Conservation (phyloP, 2,888 invertebrate genomes). For the Heliothis peltigera region DNA sequence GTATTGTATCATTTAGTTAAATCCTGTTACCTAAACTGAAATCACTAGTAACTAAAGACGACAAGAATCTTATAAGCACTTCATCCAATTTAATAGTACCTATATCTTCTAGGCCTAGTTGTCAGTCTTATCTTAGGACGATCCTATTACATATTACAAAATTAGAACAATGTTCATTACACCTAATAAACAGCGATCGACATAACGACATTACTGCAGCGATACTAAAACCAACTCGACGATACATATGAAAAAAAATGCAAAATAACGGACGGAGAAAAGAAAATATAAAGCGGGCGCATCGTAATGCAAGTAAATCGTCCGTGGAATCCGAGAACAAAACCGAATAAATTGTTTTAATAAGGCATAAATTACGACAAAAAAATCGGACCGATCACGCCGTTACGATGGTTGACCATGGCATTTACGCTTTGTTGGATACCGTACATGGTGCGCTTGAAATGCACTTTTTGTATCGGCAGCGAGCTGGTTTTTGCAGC, state of each 20-base stretch:
- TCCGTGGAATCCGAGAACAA: slow-evolving; percentile 81
- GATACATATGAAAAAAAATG: slow-evolving; percentile 67
- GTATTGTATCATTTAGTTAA: too few species aligned
- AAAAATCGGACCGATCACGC: slow-evolving; percentile 80
- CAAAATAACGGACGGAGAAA: slow-evolving; percentile 80
- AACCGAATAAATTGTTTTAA: slow-evolving; percentile 87
- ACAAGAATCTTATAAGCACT: background rate
- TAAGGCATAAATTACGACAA: slow-evolving; percentile 84
- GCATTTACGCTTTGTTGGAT: slow-evolving; percentile 87
- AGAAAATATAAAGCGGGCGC: slow-evolving; percentile 78
- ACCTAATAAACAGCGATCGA: slow-evolving; percentile 42
- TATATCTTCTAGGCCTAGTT: background rate
- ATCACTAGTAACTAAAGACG: too few species aligned
- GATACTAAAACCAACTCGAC: slow-evolving; percentile 45
- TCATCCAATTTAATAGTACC: background rate
- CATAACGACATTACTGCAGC: slow-evolving; percentile 54
- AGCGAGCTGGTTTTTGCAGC: slow-evolving; percentile 67
- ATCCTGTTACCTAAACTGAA: too few species aligned
- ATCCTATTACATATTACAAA: slow-evolving; percentile 24
- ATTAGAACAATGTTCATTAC: slow-evolving; percentile 53
- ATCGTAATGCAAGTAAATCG: slow-evolving; percentile 82
- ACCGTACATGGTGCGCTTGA: slow-evolving; percentile 79
- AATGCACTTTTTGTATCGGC: slow-evolving; percentile 80
- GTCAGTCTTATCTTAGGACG: slow-evolving; percentile 8
- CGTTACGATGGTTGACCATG: slow-evolving; percentile 87